Evolutionary conservation across 1,140 invertebrate species (phyloP).

Genomic region (Adelges cooleyi): DNA sequence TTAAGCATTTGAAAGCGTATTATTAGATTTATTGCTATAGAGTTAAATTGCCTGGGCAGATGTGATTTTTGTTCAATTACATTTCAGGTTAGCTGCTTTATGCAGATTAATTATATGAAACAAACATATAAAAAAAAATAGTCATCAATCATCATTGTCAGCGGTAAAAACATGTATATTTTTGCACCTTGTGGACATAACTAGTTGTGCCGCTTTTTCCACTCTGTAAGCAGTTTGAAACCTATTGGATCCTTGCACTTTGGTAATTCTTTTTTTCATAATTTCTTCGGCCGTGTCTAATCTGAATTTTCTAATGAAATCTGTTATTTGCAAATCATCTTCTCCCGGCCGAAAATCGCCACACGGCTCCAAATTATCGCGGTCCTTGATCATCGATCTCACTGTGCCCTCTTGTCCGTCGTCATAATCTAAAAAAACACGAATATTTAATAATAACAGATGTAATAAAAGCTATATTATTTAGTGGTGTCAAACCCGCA

Average conservation of each 20-base stretch:
- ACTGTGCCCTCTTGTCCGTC: background rate
- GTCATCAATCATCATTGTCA: no score
- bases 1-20: no score
- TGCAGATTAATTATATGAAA: no score
- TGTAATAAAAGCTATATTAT: no score
- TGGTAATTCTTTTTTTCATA: conserved; percentile 49
- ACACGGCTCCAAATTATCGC: conserved; percentile 42
- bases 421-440: conserved; percentile 29
- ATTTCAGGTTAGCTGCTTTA: no score
- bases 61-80: no score
- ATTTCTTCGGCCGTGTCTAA: conserved; percentile 50
- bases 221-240: conserved; percentile 67
- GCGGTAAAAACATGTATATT: no score
- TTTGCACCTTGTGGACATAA: conserved; percentile 50
- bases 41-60: no score
- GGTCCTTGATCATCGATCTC: conserved; percentile 15
- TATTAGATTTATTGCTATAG: no score
- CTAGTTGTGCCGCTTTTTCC: conserved; percentile 55
- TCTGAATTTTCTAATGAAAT: conserved; percentile 62
- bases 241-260: conserved; percentile 57
- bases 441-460: no score
- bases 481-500: no score
- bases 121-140: no score
- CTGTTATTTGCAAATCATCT: conserved; percentile 62
- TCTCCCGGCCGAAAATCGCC: conserved; percentile 53